phyloP scores from a whole-genome alignment of 2,113 vertebrate genomes.

The Chaetura pelagica region DNA sequence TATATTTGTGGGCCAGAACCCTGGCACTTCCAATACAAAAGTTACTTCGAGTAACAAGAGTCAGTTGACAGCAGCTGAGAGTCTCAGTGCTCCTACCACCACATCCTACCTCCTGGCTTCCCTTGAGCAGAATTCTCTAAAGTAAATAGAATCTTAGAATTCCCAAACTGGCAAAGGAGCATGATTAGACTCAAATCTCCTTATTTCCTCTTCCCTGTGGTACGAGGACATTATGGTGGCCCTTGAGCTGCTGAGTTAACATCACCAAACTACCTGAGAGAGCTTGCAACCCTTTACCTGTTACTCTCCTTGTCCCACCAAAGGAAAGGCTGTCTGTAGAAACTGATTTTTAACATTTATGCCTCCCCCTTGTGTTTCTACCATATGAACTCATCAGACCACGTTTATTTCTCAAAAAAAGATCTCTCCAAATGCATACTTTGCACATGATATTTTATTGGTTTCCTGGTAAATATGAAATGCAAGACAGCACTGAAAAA shows the following conservation, averaged over 20 bases:
- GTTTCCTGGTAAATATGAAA: neutral
- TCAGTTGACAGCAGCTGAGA: neutral
- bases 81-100: neutral
- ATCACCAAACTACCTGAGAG: fast-evolving
- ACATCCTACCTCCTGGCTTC: neutral
- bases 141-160: neutral
- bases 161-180: neutral
- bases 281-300: fast-evolving
- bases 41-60: neutral
- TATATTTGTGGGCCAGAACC: neutral
- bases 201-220: neutral
- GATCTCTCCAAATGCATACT: neutral
- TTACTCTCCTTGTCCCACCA: neutral
- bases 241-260: neutral
- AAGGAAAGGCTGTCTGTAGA: neutral
- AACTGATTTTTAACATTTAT: conserved; percentile 36
- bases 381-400: neutral
- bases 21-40: neutral
- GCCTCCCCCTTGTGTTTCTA: conserved; percentile 39
- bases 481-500: neutral
- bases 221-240: neutral
- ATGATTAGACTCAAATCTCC: neutral
- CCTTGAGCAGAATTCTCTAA: neutral
- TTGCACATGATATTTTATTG: neutral
- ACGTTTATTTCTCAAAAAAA: neutral